Base-by-base conservation (phyloP, 2,797 vertebrate genomes). In the Sebastes taczanowskii region DNA sequence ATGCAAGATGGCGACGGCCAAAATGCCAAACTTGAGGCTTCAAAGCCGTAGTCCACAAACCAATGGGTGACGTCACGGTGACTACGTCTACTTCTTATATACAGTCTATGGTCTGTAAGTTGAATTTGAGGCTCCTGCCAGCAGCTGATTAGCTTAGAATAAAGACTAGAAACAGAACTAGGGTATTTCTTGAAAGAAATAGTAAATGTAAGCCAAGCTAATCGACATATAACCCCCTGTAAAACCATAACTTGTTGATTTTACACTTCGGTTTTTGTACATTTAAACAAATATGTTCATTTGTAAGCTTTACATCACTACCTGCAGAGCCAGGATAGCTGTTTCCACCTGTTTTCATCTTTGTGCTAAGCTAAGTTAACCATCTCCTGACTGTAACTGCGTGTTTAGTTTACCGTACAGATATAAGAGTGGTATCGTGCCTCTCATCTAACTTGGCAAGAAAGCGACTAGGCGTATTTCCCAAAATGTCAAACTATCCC, bases 401-500 rank as follows among this genome's bases (percentile, higher is more conserved):
- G 22, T 5, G 32, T 53, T 77, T 72, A 53, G 32, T 53, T 77
- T 72, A 53, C n/a, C 11, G 7, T 7, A 42, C 14, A 64, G 18
- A 42, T 27, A 55, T 3, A 18, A 5, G 7, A 59, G 27, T 11
- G 11, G 18, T n/a, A 60, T 35, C 7, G 20, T 64, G 69, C n/a
- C 27, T 53, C 49, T 59, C 55, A 66, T 73, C 8, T 58, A 34
- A 35, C 20, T 53, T 42, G 38, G 25, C 11, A 46, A 11, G 20
- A 61, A 35, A 70, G 29, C 1, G 2, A 69, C 11, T 38, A 7
- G 63, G 11, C 16, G 6, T 38, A 30, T 64, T 62, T 59, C 27
- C 27, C 20, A 58, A 74, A 75, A 56, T 52, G 18, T 70, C 61
- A 65, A 71, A 56, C 46, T 56, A 13, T 65, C 25, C 63, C 67